Evolutionary conservation across 1,140 invertebrate genomes (phyloP).

Genomic region (Drosophila watanabei): DNA sequence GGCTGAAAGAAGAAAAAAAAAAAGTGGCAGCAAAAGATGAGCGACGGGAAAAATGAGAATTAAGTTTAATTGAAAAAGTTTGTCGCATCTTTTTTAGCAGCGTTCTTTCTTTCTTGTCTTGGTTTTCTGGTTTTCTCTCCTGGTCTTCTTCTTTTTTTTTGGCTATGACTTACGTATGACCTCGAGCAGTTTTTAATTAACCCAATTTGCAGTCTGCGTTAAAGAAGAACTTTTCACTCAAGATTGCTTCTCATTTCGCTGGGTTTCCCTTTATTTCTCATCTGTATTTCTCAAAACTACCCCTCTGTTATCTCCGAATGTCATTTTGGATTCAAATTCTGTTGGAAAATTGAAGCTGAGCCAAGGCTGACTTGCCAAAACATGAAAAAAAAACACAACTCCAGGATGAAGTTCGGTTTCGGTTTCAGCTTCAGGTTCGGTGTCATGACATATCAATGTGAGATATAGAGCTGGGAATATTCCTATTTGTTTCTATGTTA

Average conservation of each 20-base stretch:
- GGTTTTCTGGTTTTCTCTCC: conserved; percentile 18
- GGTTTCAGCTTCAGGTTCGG: conserved; percentile 20
- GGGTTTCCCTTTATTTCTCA: conserved; percentile 8
- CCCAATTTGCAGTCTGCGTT: conserved; percentile 74
- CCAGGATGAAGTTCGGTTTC: conserved; percentile 1
- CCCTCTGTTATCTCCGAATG: background rate
- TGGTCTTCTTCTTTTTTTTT: conserved; percentile 12
- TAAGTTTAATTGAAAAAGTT: conserved; percentile 83
- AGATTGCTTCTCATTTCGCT: conserved; percentile 53
- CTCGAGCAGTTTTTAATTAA: conserved; percentile 81
- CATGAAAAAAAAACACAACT: conserved; percentile 16
- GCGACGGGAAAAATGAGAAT: conserved; percentile 45
- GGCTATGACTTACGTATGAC: conserved; percentile 62
- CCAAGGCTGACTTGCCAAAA: conserved; percentile 35
- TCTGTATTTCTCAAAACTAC: conserved; percentile 1
- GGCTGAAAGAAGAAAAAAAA: conserved; percentile 16
- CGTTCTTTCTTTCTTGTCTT: conserved; percentile 37
- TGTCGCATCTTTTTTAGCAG: conserved; percentile 70
- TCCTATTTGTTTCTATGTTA: background rate
- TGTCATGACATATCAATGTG: conserved; percentile 28
- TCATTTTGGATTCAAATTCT: conserved; percentile 44
- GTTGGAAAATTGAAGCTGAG: conserved; percentile 41
- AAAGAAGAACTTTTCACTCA: conserved; percentile 57
- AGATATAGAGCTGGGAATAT: background rate
- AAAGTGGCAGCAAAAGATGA: conserved; percentile 34